Conservation (phyloP, 2,113 vertebrate species). For the Anas platyrhynchos region DNA sequence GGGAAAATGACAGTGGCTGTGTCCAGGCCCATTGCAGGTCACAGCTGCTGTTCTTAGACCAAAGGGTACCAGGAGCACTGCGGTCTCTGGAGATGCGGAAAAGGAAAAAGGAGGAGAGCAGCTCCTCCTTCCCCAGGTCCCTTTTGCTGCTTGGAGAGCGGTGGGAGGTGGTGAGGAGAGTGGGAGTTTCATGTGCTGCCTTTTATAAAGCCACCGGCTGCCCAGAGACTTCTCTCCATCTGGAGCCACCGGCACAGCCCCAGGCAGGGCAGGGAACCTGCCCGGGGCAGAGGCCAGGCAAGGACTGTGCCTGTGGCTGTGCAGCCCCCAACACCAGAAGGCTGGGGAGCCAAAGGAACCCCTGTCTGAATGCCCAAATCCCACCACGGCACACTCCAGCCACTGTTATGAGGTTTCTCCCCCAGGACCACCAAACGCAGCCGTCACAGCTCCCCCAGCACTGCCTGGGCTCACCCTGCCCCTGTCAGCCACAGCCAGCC, state of each 20-base stretch:
- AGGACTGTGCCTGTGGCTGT: not conserved
- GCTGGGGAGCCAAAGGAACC: not conserved
- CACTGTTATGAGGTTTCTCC: not conserved
- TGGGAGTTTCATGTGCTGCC: not conserved
- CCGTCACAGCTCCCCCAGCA: not conserved
- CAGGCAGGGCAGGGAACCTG: accelerated
- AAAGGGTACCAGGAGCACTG: not conserved
- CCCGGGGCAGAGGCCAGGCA: not conserved
- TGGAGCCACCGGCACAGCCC: not conserved
- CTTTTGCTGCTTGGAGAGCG: not conserved
- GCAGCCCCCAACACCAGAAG: not conserved
- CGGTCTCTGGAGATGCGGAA: not conserved
- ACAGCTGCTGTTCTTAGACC: not conserved
- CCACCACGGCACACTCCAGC: not conserved
- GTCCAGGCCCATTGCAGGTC: not conserved
- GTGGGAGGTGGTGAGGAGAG: not conserved
- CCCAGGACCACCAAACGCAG: not conserved
- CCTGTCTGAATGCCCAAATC: not conserved
- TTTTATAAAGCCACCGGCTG: not conserved
- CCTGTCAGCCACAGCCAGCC: too few relatives aligned
- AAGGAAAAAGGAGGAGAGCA: not conserved
- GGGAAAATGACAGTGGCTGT: not conserved
- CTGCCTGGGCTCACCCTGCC: too few relatives aligned
- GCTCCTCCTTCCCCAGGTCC: not conserved
- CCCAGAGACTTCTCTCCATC: not conserved